These are phyloP conservation scores for Sarcophaga carnaria DNA, from an alignment of 2,888 invertebrate genomes.

Conservation along the genomic window DNA sequence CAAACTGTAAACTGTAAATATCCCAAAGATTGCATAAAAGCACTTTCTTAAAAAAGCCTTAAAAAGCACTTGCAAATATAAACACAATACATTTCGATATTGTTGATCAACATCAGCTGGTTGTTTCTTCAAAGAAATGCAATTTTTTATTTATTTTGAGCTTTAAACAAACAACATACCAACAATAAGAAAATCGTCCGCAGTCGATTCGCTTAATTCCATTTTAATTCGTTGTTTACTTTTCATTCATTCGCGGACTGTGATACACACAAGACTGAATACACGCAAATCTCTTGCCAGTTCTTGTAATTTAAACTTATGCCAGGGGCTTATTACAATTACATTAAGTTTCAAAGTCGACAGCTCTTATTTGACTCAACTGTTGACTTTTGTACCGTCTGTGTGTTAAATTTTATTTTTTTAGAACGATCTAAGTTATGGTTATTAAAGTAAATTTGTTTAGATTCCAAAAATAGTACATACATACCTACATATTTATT, in stretches of 20 bases:
- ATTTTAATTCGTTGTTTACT: neutral
- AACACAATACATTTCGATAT: neutral
- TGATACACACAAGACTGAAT: neutral
- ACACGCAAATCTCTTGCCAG: neutral
- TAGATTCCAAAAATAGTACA: too few species aligned
- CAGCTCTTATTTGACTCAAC: neutral
- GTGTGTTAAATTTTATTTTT: too few species aligned
- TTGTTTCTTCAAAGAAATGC: neutral
- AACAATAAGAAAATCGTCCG: neutral
- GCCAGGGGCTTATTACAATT: neutral
- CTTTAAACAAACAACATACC: neutral
- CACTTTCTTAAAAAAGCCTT: too few species aligned
- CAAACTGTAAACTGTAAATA: too few species aligned
- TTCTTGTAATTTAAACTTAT: neutral
- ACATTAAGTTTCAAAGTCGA: too few species aligned
- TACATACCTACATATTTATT: too few species aligned
- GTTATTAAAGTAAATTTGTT: too few species aligned
- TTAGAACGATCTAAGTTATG: too few species aligned
- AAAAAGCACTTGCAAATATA: neutral
- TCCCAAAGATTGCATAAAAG: too few species aligned
- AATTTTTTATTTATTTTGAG: neutral
- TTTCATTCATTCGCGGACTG: neutral
- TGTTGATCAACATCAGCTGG: neutral
- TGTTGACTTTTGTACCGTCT: neutral
- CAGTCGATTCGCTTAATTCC: neutral